These are phyloP conservation scores for Drosophila trichaetosa DNA, from an alignment of 2,888 invertebrate species.

Conservation along the genomic window DNA sequence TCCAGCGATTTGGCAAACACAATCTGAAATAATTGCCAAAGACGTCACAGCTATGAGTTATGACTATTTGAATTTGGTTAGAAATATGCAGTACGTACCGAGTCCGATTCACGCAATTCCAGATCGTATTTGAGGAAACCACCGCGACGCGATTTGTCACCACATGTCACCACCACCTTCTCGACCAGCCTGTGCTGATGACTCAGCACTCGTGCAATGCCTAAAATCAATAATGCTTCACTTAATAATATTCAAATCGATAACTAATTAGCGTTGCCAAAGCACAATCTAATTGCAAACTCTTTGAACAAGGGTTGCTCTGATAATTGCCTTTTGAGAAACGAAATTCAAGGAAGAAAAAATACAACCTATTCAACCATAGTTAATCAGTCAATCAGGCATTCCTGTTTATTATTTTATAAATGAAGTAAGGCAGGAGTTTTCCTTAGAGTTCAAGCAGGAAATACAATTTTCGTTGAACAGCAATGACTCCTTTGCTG, in stretches of 20 bases:
- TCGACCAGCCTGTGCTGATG: slow-evolving; percentile 83
- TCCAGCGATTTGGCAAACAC: slow-evolving; percentile 84
- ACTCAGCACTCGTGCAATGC: slow-evolving; percentile 82
- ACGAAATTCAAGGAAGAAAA: not conserved
- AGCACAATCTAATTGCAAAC: slow-evolving; percentile 25
- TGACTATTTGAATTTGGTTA: slow-evolving; percentile 7
- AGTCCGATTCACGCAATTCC: slow-evolving; percentile 85
- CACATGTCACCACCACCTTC: slow-evolving; percentile 83
- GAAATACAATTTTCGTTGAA: not conserved
- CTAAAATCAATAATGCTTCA: slow-evolving; percentile 58
- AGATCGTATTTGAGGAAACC: slow-evolving; percentile 84
- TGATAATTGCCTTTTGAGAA: not conserved
- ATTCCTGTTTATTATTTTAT: not conserved
- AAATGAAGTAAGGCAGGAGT: not conserved
- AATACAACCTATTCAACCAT: not conserved
- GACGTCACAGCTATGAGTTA: slow-evolving; percentile 19
- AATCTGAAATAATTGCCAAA: slow-evolving; percentile 69
- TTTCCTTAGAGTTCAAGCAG: not conserved
- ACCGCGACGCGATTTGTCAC: slow-evolving; percentile 76
- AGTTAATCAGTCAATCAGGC: not conserved
- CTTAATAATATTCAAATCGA: slow-evolving; percentile 20
- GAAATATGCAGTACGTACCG: slow-evolving; percentile 60
- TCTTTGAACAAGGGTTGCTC: not conserved
- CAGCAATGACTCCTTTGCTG: not conserved
- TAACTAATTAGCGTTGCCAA: slow-evolving; percentile 19